Percentiles rank a stretch among this genome's conserved stretches.
phyloP scores from a whole-genome alignment of 2,113 vertebrate species.

The Pimephales promelas region DNA sequence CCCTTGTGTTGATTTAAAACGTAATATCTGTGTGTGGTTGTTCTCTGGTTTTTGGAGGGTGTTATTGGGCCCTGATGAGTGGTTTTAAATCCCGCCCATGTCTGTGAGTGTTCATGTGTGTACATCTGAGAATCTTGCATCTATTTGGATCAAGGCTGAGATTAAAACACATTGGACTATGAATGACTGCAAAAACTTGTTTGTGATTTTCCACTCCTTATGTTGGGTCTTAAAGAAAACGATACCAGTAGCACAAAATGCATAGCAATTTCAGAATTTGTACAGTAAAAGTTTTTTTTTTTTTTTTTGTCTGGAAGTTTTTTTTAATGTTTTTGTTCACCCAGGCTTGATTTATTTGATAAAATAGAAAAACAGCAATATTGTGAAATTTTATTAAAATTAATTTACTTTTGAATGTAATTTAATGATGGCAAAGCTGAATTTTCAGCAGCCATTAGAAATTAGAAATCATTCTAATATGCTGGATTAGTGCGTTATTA shows the following conservation, averaged over 20 bases:
- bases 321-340: background rate
- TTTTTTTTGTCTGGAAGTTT: no score
- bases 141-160: constrained; percentile 30
- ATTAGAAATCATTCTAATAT: background rate
- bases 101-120: background rate
- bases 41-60: constrained; percentile 38
- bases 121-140: constrained; percentile 9
- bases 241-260: background rate
- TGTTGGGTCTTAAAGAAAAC: background rate
- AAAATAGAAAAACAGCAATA: background rate
- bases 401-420: background rate
- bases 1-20: background rate
- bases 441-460: background rate
- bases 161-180: constrained; percentile 25
- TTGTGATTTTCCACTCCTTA: constrained; percentile 26
- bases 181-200: constrained; percentile 10
- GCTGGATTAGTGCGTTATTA: background rate
- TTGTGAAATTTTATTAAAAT: background rate
- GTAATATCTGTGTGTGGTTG: constrained; percentile 36
- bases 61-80: constrained; percentile 33
- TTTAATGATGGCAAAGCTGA: background rate
- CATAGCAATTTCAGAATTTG: background rate
- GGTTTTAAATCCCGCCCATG: constrained; percentile 33
- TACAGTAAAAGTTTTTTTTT: no score
- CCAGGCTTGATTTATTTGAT: background rate